Evolutionary conservation across 2,113 vertebrate genomes (phyloP).

Genomic region (Nestor notabilis): DNA sequence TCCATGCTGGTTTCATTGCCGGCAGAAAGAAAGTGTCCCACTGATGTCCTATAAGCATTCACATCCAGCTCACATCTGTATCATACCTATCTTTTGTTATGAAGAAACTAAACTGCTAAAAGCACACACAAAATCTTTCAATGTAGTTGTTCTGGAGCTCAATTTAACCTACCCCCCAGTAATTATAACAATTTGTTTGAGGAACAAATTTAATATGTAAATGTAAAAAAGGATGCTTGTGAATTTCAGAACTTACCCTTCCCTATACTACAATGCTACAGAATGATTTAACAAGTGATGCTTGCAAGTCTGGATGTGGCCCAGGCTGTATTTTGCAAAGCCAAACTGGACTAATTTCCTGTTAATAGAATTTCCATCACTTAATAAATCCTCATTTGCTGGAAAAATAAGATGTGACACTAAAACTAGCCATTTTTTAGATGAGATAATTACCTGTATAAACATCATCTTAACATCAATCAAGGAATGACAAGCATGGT

Average conservation of each 20-base stretch:
- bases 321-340: neutral
- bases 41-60: accelerated
- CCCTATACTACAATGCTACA: neutral
- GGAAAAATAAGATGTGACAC: neutral
- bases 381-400: neutral
- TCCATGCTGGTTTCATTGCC: neutral
- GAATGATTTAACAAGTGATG: neutral
- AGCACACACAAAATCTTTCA: neutral
- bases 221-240: neutral
- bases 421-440: neutral
- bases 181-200: neutral
- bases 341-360: neutral
- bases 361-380: neutral
- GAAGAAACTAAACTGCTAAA: neutral
- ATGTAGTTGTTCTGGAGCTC: neutral
- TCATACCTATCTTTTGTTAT: accelerated
- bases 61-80: neutral
- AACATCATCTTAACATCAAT: neutral
- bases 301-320: neutral
- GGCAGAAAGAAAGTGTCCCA: neutral
- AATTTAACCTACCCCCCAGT: neutral
- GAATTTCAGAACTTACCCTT: neutral
- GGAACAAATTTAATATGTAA: neutral
- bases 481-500: neutral
- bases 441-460: neutral